Base-by-base conservation (phyloP, 2,113 vertebrate species). In the Lagopus leucura region DNA sequence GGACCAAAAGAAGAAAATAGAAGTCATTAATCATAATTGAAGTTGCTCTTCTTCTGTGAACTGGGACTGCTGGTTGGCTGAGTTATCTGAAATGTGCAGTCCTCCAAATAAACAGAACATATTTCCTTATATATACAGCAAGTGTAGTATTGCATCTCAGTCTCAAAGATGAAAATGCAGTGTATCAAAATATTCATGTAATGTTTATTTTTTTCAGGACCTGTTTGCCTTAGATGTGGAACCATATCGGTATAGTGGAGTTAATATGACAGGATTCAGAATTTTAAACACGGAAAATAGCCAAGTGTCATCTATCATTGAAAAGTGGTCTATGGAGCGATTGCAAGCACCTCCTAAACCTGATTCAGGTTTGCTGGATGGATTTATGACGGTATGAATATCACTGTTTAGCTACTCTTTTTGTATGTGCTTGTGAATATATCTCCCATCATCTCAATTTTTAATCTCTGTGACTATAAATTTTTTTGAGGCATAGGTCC, bases 261-360 rank as follows among this genome's bases (percentile, higher is more conserved):
- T 99, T 78, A 99, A 99, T 94, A 99, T 99, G 99, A 99, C 99
- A 7, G 99, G 99, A 58, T 99, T 99, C 95, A 98, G 99, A 96
- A 99, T 99, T 93, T 97, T 99, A 79, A 99, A 99, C 96, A 99
- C 98, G 0, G 99, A 99, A 96, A 99, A 99, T 48, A 99, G 98
- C 82, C 99, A 99, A 85, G 99, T 99, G 74, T 98, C 99, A 19
- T 99, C 99, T 28, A 99, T 99, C 95, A 99, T 99, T 20, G 99
- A 99, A 95, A 99, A 99, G 78, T 99, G 99, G 99, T 99, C 99
- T 4, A 99, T 99, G 99, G 99, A 99, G 95, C 95, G 99, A 67
- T 97, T 99, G 48, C 99, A 99, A 97, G 99, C 99, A 50, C 99
- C 99, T 27, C 99, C 99, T 2, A 99, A 99, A 97, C 98, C 99